A percentile compares a stretch with the other conserved stretches of the same genome.
Evolutionary conservation across 2,113 vertebrate genomes (phyloP).

Genomic region (Myrmophylax atrothorax): DNA sequence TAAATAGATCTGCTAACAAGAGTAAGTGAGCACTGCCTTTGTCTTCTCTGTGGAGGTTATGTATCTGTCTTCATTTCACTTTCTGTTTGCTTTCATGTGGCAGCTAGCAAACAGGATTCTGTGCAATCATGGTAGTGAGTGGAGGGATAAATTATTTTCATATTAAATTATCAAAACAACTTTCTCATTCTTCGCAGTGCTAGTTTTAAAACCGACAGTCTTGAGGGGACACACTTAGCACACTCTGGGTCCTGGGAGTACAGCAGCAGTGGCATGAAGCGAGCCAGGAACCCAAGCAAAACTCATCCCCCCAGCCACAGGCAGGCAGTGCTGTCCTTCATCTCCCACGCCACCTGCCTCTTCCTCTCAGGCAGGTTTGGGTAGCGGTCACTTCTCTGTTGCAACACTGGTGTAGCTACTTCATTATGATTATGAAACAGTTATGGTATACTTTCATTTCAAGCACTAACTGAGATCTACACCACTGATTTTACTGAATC

Average conservation of each 20-base stretch:
- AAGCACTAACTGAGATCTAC: not conserved
- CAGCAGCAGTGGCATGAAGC: not conserved
- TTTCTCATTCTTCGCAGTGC: not conserved
- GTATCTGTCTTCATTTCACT: not conserved
- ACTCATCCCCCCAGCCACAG: not conserved
- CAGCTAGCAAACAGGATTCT: not conserved
- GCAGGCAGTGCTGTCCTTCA: not conserved
- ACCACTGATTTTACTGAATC: not conserved
- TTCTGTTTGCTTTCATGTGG: not conserved
- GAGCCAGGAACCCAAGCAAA: not conserved
- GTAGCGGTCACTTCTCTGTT: not conserved
- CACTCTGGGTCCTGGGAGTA: not conserved
- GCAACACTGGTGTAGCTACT: not conserved
- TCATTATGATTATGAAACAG: not conserved
- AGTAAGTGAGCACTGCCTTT: not conserved
- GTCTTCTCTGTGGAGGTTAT: not conserved
- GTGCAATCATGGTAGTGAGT: not conserved
- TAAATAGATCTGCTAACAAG: not conserved
- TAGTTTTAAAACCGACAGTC: not conserved
- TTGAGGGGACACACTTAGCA: not conserved
- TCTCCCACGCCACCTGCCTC: not conserved
- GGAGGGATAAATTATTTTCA: not conserved
- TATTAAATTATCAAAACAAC: not conserved
- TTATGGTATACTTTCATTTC: not conserved
- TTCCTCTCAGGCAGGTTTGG: not conserved